Base-by-base conservation (phyloP, 2,113 vertebrate species). In the Sorex fumeus region DNA sequence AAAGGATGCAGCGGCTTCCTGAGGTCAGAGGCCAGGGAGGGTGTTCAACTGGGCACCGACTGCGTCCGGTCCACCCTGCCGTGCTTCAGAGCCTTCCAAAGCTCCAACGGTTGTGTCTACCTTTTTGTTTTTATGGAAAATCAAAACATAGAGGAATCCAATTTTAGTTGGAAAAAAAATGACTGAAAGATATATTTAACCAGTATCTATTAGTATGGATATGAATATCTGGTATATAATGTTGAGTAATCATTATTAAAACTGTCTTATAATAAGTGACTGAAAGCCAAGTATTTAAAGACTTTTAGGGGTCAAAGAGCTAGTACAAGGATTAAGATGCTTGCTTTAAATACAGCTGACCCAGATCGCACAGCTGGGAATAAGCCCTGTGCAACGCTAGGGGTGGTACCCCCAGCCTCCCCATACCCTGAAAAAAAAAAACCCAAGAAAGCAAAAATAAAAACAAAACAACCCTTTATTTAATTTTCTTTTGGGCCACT, bases 1-100 rank as follows among this genome's bases (percentile, higher is more conserved):
- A 92, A 80, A 92, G 84, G 72, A 95, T 77, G 64, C 45, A 11
- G 74, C n/a, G 77, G 87, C 66, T 94, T 90, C 88, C 70, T 78
- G 84, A 83, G 88, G 93, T 83, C 88, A 85, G 76, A 81, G 25
- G 89, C 77, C n/a, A 0, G n/a, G 67, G 66, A 92, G 80, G 91
- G 66, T 4, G 13, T 77, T 66, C 82, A n/a, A 57, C 45, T 84
- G 45, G 70, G 66, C 70, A 72, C 34, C 1, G 10, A 83, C 72
- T 69, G 64, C 70, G 85, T 86, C 91, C 93, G 90, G 83, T 71
- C 34, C 82, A 62, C 50, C 21, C 84, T 81, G 77, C 64, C 74
- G 21, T 90, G 62, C 57, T 72, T 76, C 23, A 47, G 1, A 79
- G 84, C n/a, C 53, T 47, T 16, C 80, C 71, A 77, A 27, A 11